A percentile compares a stretch with the other conserved stretches of the same genome.
Evolutionary conservation across 2,888 invertebrate species (phyloP).

Genomic region (Limnephilus marmoratus): DNA sequence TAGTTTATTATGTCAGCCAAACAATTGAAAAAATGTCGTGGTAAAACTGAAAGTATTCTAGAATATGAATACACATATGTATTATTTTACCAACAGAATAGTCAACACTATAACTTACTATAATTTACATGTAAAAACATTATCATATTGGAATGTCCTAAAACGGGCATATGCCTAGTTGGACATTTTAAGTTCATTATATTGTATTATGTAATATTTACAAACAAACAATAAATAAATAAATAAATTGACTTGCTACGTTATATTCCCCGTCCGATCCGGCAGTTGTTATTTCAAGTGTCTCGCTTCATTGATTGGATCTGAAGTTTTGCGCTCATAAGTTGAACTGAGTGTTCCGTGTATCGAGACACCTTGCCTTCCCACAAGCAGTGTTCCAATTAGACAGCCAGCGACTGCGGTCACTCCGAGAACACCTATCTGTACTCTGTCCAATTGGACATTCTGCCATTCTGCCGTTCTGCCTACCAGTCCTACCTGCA

Average conservation of each 20-base stretch:
- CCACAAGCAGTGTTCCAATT: conserved; percentile 46
- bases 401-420: conserved; percentile 27
- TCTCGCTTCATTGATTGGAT: conserved; percentile 51
- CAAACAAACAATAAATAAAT: too few species aligned
- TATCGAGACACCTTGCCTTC: conserved; percentile 26
- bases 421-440: background rate
- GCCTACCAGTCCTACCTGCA: background rate
- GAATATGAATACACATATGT: too few species aligned
- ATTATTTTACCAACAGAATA: too few species aligned
- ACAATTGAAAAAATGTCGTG: too few species aligned
- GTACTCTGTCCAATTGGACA: background rate
- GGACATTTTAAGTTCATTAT: too few species aligned
- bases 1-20: too few species aligned
- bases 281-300: conserved; percentile 39
- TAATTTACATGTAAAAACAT: too few species aligned
- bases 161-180: too few species aligned
- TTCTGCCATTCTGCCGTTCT: background rate
- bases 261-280: conserved; percentile 23
- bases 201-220: too few species aligned
- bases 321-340: conserved; percentile 42
- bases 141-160: too few species aligned
- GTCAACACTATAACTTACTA: too few species aligned
- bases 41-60: too few species aligned
- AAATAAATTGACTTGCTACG: conserved; percentile 7
- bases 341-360: conserved; percentile 24